Evolutionary conservation across 1,140 invertebrate genomes (phyloP), one percentile per base, ranked within the genome.

Genomic region (Lanistes nyassanus): DNA sequence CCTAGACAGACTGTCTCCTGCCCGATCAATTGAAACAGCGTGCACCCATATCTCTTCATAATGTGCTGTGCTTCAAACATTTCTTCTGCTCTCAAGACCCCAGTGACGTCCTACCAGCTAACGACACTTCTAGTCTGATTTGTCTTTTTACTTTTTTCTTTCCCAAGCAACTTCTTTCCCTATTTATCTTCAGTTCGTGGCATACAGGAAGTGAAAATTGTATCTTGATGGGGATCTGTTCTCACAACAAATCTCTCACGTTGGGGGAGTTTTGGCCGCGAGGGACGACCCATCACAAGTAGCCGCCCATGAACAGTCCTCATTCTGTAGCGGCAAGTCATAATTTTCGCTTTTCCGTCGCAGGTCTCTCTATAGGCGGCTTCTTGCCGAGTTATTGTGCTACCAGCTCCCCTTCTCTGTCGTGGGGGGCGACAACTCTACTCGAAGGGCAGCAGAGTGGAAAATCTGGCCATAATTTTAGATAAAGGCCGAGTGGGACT

Each of bases 321-420:
- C 62, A 21, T 34, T 64, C 7, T 34, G 16, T 34, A 64, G 36
- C 29, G 29, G 3, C n/a, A 36, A 64, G 36, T 67, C 65, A 31
- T 37, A 39, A 31, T 39, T 67, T 42, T 67, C 29, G 65, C 36
- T 31, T 23, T 67, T 67, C 65, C 42, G 36, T 67, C 13, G 9
- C 65, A 37, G n/a, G 11, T n/a, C 26, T 13, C 23, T n/a, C 65
- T 23, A 37, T 67, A 67, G 42, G 37, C 42, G 65, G 65, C 65
- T 67, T 67, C 65, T 67, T 42, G 65, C 65, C 39, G 65, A 31
- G 65, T 42, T 29, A n/a, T 67, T 67, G 65, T 67, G 31, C 65
- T 39, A 11, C 29, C 29, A 31, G 23, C 56, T 37, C 34, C 65
- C 37, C 16, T 23, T 67, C 65, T 26, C 62, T 65, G 19, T 67